Evolutionary conservation across 1,140 invertebrate species (phyloP), one percentile per base, ranked within the genome.

Genomic region (Oncopeltus fasciatus): DNA sequence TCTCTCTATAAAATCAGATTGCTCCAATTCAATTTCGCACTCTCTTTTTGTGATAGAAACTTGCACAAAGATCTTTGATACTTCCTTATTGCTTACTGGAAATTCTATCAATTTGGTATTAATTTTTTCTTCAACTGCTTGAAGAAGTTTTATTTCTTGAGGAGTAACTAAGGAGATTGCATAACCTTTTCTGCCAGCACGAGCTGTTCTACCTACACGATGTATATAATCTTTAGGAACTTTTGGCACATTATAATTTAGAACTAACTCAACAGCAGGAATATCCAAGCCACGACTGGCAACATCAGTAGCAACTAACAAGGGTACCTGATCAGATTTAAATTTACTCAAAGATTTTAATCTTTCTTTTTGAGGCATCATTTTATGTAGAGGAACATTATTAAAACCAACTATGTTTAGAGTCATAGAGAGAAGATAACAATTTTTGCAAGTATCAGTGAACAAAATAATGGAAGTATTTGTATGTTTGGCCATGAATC

Each of bases 301-400:
- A 0, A 99, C 91, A 79, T 98, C 93, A 21, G 96, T 99, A 3
- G 95, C 92, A 60, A 99, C 86, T 2, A 99, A 76, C 27, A 96
- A 93, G 64, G 87, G 87, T 2, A 85, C 77, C 24, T 83, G 78
- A 70, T 89, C 88, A 0, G 90, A 92, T 70, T 92, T 88, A 72
- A 97, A 97, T 71, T 84, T 85, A 31, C 82, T 80, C 2, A 97
- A 75, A 0, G 91, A 82, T 12, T 83, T 77, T 16, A 90, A 74
- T 14, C 94, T 80, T 70, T 92, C 84, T 66, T 79, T 81, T 74
- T 95, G 91, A 20, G 83, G 75, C 72, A 92, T 85, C 80, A 90
- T 90, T 5, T 85, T 86, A 74, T 94, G 90, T 9, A 97, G 76
- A 44, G 89, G 84, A 0, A 90, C 87, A 75, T 92, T 93, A 56